Conservation (phyloP, 2,113 vertebrate genomes). For the Cygnus buccinator region DNA sequence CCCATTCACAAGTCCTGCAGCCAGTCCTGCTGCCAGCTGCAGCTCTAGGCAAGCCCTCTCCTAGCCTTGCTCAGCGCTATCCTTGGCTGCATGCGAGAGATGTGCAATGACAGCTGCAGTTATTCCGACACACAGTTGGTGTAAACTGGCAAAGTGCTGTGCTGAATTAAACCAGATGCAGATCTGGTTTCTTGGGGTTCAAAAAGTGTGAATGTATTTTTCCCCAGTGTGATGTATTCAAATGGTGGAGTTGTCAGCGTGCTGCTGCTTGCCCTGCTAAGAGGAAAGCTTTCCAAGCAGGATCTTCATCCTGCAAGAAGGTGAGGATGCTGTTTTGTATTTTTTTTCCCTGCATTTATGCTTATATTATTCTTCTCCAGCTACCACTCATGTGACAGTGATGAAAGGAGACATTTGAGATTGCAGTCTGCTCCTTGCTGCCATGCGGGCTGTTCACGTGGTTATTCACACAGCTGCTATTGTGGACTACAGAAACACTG, state of each 20-base stretch:
- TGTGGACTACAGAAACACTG: not conserved
- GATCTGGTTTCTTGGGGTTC: not conserved
- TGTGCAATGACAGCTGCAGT: not conserved
- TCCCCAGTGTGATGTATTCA: not conserved
- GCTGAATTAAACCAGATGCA: not conserved
- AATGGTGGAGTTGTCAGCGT: fast-evolving
- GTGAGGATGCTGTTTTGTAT: not conserved
- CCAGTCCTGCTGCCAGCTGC: not conserved
- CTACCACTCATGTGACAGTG: not conserved
- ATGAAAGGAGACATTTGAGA: constrained; percentile 28
- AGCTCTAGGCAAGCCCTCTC: not conserved
- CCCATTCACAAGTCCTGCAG: fast-evolving
- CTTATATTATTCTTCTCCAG: not conserved
- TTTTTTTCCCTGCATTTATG: not conserved
- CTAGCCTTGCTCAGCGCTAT: not conserved
- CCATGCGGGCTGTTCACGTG: not conserved
- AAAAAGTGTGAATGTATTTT: not conserved
- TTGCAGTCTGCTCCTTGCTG: not conserved
- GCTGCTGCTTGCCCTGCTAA: not conserved
- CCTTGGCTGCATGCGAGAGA: fast-evolving
- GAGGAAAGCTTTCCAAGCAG: not conserved
- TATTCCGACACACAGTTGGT: not conserved
- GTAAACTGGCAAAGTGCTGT: not conserved
- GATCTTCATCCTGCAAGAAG: not conserved
- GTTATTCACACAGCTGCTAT: constrained; percentile 32